Base-by-base conservation (phyloP, 2,888 invertebrate genomes). In the Xestia sexstrigata region DNA sequence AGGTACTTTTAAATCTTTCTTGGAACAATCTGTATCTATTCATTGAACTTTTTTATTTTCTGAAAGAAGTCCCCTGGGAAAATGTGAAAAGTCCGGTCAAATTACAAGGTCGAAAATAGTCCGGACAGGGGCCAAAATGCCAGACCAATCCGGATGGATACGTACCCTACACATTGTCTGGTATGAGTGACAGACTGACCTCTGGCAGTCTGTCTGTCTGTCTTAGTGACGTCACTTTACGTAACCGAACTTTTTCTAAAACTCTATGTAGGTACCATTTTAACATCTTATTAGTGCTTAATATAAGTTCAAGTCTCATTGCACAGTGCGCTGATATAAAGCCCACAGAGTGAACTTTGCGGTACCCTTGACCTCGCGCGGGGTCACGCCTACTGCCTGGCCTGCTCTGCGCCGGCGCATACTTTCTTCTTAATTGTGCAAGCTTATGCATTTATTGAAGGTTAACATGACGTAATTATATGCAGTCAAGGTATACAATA, bases 381-480 rank as follows among this genome's bases (percentile, higher is more conserved):
- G 71, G 80, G 81, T 82, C 85, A 81, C 87, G 73, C 76, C 69
- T 60, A 60, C 75, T 65, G 65, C n/a, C 42, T 39, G 42, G 65
- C n/a, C 42, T 39, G 42, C n/a, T 42, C 67, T 81, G 87, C 87
- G 83, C 83, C 39, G 30, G 82, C 88, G 87, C 89, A 87, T 86
- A 83, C 83, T 89, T 91, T 91, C 90, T 91, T 92, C 88, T 89
- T 83, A 86, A 89, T 86, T 84, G 87, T 82, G 85, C 86, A 86
- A 82, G 77, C 78, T 72, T 71, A 70, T 82, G 72, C 70, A 69
- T 47, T 60, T 65, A 75, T 58, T 71, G 68, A 82, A 86, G 83
- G 74, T 55, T 66, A 62, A 30, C 65, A 68, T 86, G 78, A 86
- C 67, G 84, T 84, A 78, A 80, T 70, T 2, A 45, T 30, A 65